Evolutionary conservation across 2,797 vertebrate species (phyloP).

Genomic region (Salmo trutta): DNA sequence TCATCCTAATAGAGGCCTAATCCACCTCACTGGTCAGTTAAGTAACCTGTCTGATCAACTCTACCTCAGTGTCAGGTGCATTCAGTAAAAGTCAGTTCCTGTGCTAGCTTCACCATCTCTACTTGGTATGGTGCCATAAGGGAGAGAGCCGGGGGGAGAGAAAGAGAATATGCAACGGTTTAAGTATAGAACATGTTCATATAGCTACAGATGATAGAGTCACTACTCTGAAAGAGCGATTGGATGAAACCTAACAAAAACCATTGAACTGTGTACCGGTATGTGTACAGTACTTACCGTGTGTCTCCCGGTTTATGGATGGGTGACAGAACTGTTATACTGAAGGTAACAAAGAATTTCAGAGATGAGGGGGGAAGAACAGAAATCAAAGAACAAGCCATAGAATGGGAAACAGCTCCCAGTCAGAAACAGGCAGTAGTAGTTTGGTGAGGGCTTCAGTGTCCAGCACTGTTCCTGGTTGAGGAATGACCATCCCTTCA

Average conservation of each 20-base stretch:
- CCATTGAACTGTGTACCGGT: not conserved
- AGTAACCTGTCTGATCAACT: not conserved
- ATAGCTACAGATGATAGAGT: not conserved
- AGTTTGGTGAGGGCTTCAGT: slow-evolving; percentile 36
- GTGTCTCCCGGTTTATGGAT: not conserved
- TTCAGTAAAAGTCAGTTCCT: not conserved
- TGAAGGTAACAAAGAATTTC: not conserved
- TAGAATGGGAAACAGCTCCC: slow-evolving; percentile 9
- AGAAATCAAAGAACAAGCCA: not conserved
- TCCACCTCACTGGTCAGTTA: not conserved
- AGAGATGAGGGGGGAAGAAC: not conserved
- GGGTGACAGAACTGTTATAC: not conserved
- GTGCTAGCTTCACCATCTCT: not conserved
- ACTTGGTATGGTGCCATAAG: not conserved
- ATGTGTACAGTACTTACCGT: not conserved
- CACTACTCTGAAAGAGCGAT: not conserved
- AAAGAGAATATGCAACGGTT: not conserved
- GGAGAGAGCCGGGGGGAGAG: not conserved
- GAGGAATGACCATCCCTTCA: slow-evolving; percentile 64
- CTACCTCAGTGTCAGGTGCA: not conserved
- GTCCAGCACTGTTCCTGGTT: slow-evolving; percentile 76
- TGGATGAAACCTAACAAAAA: not conserved
- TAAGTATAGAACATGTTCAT: not conserved
- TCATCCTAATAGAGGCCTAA: not conserved
- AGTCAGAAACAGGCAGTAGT: slow-evolving; percentile 11